Evolutionary conservation across 2,113 vertebrate genomes (phyloP).

Genomic region (Ochotona princeps): DNA sequence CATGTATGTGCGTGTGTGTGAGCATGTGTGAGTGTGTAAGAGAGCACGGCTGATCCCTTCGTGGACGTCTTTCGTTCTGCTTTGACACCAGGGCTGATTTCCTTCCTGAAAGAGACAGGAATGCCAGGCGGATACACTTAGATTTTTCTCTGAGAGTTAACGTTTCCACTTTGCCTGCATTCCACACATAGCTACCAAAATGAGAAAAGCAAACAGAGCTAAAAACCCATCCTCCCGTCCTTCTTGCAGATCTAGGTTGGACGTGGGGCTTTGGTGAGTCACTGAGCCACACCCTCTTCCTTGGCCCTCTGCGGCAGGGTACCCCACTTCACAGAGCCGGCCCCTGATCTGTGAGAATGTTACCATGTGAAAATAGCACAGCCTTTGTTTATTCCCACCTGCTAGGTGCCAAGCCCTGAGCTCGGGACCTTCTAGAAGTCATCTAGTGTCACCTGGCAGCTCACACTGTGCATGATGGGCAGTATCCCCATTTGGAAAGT

Average conservation of each 20-base stretch:
- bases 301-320: constrained; percentile 5
- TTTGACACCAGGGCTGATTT: constrained; percentile 24
- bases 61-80: not conserved
- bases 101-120: constrained; percentile 46
- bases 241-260: not conserved
- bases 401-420: not conserved
- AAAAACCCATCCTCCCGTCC: constrained; percentile 36
- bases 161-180: constrained; percentile 36
- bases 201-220: constrained; percentile 54
- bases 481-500: not conserved
- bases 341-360: not conserved
- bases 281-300: not conserved
- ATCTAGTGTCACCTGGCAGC: not conserved
- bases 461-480: not conserved
- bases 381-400: not conserved
- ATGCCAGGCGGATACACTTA: constrained; percentile 11
- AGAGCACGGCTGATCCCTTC: not conserved
- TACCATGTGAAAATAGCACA: not conserved
- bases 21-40: too few relatives aligned
- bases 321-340: not conserved
- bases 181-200: constrained; percentile 67
- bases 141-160: constrained; percentile 47
- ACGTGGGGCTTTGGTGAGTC: constrained; percentile 34
- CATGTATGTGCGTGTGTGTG: too few relatives aligned
- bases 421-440: not conserved